A percentile compares a stretch with the other conserved stretches of the same genome.
These are phyloP conservation scores for Rhagophthalmus giganteus DNA, from an alignment of 2,888 invertebrate species.

Conservation along the genomic window DNA sequence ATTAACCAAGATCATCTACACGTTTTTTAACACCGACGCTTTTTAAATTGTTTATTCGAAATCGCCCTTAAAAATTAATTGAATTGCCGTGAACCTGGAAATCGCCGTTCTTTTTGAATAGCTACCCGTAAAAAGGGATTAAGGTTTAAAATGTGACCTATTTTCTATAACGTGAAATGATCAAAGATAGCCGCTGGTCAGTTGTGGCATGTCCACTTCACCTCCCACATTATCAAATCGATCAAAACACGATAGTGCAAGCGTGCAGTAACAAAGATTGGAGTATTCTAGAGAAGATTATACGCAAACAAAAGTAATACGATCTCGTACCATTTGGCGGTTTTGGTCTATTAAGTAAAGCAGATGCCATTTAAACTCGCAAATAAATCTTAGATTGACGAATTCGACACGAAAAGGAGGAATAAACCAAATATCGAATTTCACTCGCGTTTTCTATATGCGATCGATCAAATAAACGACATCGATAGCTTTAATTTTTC, in stretches of 20 bases:
- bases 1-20: no score
- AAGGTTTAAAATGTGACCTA: slow-evolving; percentile 8
- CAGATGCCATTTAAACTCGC: slow-evolving; percentile 26
- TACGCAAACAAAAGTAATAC: slow-evolving; percentile 27
- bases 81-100: no score
- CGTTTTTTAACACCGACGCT: no score
- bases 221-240: slow-evolving; percentile 10
- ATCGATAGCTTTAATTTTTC: slow-evolving; percentile 31
- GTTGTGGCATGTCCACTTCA: background rate
- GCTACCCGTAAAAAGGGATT: background rate
- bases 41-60: background rate
- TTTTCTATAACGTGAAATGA: background rate
- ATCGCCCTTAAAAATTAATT: no score
- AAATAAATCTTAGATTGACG: slow-evolving; percentile 29
- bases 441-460: slow-evolving; percentile 18
- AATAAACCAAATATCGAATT: slow-evolving; percentile 22
- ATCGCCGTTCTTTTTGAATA: no score
- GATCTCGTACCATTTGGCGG: slow-evolving; percentile 28
- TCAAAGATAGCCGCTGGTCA: slow-evolving; percentile 13
- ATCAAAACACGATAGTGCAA: slow-evolving; percentile 11
- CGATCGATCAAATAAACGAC: slow-evolving; percentile 28
- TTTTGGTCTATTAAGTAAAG: slow-evolving; percentile 13
- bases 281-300: slow-evolving; percentile 10
- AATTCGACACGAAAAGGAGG: slow-evolving; percentile 15
- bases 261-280: slow-evolving; percentile 9